Base-by-base conservation (phyloP, 1,140 invertebrate species). In the Bombus confusus region DNA sequence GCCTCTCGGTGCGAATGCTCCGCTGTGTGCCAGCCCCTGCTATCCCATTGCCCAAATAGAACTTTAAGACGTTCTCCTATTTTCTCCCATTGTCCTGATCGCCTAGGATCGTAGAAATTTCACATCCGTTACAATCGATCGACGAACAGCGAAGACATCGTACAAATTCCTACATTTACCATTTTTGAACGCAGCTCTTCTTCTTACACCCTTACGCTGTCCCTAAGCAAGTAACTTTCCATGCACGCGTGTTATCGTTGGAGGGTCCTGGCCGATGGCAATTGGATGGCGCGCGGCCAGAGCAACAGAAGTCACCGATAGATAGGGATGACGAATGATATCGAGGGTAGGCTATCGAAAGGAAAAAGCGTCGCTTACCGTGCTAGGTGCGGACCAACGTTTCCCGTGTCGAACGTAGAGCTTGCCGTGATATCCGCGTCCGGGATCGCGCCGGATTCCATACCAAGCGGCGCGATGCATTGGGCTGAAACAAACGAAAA, bases 401-500 rank as follows among this genome's bases (percentile, higher is more conserved):
- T 97, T 86, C 96, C 96, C 81, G 95, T 95, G 93, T 97, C 97
- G 94, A 97, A 97, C 82, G 96, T 96, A 52, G 97, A 97, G 92
- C 97, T 97, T 62, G 97, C 97, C n/a, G 96, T 95, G 91, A 98
- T 96, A 92, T 97, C 96, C 79, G 95, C 94, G 93, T 97, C 97
- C 86, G 94, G 95, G 89, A 98, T 97, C 41, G 95, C 96, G 52
- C 97, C 97, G 41, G 96, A 97, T 94, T 97, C 96, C 97, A 98
- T 97, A 80, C 97, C 97, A 87, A 98, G 94, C 71, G 97, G 95
- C 62, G 94, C 94, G 85, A 94, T 95, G 93, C 97, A 97, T 95
- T 96, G 95, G 82, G 95, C 97, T 97, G 95, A 75, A 96, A 96
- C 88, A 93, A 90, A 91, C 62, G 74, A 86, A 86, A 62, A 31